Evolutionary conservation across 1,140 invertebrate species (phyloP).

Genomic region (Sycophaga agraensis): DNA sequence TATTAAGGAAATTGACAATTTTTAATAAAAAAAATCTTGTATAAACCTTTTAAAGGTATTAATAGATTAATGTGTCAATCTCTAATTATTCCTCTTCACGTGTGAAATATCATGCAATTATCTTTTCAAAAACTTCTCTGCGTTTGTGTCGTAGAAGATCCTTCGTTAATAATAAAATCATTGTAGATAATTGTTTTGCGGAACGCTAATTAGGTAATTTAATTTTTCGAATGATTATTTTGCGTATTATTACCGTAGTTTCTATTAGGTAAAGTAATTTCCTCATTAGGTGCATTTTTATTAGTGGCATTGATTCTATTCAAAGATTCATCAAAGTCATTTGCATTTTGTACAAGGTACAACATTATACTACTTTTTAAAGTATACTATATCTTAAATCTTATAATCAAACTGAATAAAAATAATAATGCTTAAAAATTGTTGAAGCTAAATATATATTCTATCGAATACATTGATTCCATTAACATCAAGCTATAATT

Average conservation of each 20-base stretch:
- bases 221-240: not conserved
- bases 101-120: not conserved
- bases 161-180: not conserved
- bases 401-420: no score
- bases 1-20: slow-evolving; percentile 2
- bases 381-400: not conserved
- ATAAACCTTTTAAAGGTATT: no score
- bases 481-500: no score
- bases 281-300: not conserved
- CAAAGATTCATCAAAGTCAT: not conserved
- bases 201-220: not conserved
- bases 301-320: not conserved
- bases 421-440: no score
- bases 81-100: not conserved
- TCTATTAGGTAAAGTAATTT: not conserved
- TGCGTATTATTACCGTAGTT: not conserved
- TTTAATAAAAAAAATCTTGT: no score
- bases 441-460: no score
- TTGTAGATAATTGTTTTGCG: not conserved
- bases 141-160: not conserved
- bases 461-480: no score
- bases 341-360: slow-evolving; percentile 1
- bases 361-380: not conserved
- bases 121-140: not conserved
- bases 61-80: not conserved